These are phyloP conservation scores for Solenodon paradoxus DNA, from an alignment of 2,113 vertebrate species.

Conservation along the genomic window DNA sequence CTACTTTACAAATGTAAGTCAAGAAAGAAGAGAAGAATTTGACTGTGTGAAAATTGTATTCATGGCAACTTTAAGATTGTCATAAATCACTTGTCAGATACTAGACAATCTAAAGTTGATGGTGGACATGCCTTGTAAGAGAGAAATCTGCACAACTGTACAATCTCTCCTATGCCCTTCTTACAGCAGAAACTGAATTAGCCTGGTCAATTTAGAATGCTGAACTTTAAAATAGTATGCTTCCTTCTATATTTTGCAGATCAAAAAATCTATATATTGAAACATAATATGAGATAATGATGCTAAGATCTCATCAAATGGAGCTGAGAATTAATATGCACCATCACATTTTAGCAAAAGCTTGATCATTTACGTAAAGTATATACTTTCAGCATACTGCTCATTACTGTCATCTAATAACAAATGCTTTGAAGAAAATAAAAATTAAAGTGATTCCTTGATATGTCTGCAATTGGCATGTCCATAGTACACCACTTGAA, in stretches of 20 bases:
- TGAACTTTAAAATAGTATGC: neutral
- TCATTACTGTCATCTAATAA: neutral
- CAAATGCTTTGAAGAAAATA: conserved; percentile 6
- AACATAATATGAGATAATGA: neutral
- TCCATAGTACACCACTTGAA: neutral
- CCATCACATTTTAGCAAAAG: neutral
- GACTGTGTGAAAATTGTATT: neutral
- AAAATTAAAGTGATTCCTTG: neutral
- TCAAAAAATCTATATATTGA: neutral
- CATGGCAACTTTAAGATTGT: neutral
- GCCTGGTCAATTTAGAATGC: neutral
- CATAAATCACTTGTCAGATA: neutral
- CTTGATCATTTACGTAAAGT: neutral
- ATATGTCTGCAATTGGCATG: neutral
- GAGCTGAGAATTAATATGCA: neutral
- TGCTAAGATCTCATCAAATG: conserved; percentile 3
- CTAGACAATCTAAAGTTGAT: neutral
- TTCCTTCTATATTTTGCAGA: neutral
- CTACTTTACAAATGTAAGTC: conserved; percentile 12
- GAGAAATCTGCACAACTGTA: neutral
- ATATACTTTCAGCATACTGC: neutral
- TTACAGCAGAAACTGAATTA: neutral
- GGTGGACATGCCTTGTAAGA: neutral
- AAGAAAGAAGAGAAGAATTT: neutral
- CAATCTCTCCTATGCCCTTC: neutral